Base-by-base conservation (phyloP, 1,140 invertebrate genomes). In the Drosophila orosa region DNA sequence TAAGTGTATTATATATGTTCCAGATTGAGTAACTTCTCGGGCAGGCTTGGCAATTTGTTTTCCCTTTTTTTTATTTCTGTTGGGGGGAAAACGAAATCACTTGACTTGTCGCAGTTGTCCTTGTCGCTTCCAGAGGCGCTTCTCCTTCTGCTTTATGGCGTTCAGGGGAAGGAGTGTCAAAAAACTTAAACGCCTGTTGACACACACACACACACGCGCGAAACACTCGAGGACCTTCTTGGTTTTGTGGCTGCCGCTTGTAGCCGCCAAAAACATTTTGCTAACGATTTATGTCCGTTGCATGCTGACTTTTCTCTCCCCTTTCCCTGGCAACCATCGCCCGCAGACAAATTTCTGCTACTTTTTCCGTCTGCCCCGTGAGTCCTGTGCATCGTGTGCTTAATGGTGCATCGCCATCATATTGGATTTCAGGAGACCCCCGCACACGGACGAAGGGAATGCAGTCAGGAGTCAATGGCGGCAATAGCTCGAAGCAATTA, bases 221-320 rank as follows among this genome's bases (percentile, higher is more conserved):
- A 80, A 71, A 61, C 62, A 79, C 80, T 78, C 12, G 17, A 25
- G 45, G n/a, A 44, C 50, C 42, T 52, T 48, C 78, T 57, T 56
- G 40, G 69, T 63, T 57, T 57, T 61, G 71, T 40, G 52, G 58
- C 62, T 58, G 72, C 50, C 68, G 78, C 81, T 81, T 85, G 81
- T 86, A 85, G 77, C 83, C 82, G 82, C 82, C 82, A 86, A 86
- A 85, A 85, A 82, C 82, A 85, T 85, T 85, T 85, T 86, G 82
- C 82, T 85, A 86, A 85, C 82, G 82, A 85, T 85, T 85, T 85
- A 85, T 85, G 82, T 85, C 82, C 78, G 82, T 82, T 85, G 74
- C 82, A 86, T 78, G 83, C 72, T 86, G 56, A 56, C 62, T 71
- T 63, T 24, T 15, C 17, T 3, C 22, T 7, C 17, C 33, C 39